Evolutionary conservation across 1,140 invertebrate species (phyloP).

Genomic region (Dolichoris vasculosae): DNA sequence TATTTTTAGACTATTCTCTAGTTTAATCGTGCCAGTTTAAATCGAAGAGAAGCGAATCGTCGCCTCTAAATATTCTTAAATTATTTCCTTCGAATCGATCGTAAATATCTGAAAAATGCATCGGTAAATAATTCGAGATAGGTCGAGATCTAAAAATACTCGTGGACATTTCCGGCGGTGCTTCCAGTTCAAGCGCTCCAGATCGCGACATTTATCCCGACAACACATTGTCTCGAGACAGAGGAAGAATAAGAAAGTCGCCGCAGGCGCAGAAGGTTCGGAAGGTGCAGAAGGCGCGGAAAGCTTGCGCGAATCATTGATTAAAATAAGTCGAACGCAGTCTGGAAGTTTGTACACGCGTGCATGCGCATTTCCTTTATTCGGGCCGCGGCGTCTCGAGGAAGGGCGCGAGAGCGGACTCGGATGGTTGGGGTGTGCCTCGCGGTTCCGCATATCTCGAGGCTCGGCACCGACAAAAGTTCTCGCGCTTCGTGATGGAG

Average conservation of each 20-base stretch:
- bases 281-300: not conserved
- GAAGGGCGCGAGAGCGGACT: not conserved
- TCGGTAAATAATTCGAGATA: not conserved
- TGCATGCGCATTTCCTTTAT: not conserved
- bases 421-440: not conserved
- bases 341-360: not conserved
- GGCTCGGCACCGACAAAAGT: conserved; percentile 69
- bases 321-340: conserved; percentile 4
- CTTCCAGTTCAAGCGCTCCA: too few relatives aligned
- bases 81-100: not conserved
- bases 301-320: not conserved
- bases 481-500: conserved; percentile 72
- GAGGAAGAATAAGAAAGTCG: not conserved
- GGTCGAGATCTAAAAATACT: not conserved
- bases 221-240: not conserved
- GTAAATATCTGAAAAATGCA: not conserved
- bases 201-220: too few relatives aligned
- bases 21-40: too few relatives aligned
- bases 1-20: too few relatives aligned
- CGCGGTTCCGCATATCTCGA: conserved; percentile 35
- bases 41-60: too few relatives aligned
- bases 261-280: not conserved
- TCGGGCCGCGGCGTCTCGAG: not conserved
- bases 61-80: too few relatives aligned
- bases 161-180: too few relatives aligned